These are phyloP conservation scores for Aphelenchoides avenae DNA, from an alignment of 1,140 invertebrate species.

Conservation along the genomic window DNA sequence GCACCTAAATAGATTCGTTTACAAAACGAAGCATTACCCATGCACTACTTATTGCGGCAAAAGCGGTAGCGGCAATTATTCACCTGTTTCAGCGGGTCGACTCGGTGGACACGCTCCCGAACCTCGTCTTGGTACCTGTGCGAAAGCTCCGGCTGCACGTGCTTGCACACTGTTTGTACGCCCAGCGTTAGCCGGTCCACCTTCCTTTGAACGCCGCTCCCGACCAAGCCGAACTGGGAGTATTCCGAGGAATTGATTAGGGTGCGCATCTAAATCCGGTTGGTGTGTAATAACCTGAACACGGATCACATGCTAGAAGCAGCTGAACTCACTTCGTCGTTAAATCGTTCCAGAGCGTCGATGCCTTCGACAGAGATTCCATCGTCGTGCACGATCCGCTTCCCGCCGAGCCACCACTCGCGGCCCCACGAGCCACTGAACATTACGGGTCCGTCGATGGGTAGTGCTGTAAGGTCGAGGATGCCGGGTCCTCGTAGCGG, in stretches of 20 bases:
- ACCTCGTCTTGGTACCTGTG: conserved; percentile 54
- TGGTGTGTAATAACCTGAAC: conserved; percentile 8
- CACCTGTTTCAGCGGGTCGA: conserved; percentile 50
- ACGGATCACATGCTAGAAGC: too few relatives aligned
- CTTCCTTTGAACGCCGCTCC: conserved; percentile 56
- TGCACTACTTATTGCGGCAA: conserved; percentile 4
- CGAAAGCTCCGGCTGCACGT: conserved; percentile 51
- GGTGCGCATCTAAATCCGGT: conserved; percentile 29
- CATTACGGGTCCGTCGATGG: conserved; percentile 56
- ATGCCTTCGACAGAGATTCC: conserved; percentile 52
- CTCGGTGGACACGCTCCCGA: conserved; percentile 49
- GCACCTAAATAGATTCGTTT: too few relatives aligned
- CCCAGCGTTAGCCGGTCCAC: conserved; percentile 57
- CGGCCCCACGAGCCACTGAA: conserved; percentile 59
- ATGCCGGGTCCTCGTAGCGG: conserved; percentile 50
- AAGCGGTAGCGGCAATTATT: neutral
- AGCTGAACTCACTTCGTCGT: conserved; percentile 32
- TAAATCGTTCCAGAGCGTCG: conserved; percentile 46
- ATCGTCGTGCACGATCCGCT: conserved; percentile 56
- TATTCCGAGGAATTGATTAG: conserved; percentile 37
- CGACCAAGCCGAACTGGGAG: conserved; percentile 55
- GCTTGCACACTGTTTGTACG: conserved; percentile 57
- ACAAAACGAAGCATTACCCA: neutral
- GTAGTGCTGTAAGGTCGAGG: conserved; percentile 54
- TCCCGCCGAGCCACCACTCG: conserved; percentile 56